Percentiles rank a stretch among this genome's conserved stretches.
Evolutionary conservation across 2,113 vertebrate genomes (phyloP).

Genomic region (Sander lucioperca): DNA sequence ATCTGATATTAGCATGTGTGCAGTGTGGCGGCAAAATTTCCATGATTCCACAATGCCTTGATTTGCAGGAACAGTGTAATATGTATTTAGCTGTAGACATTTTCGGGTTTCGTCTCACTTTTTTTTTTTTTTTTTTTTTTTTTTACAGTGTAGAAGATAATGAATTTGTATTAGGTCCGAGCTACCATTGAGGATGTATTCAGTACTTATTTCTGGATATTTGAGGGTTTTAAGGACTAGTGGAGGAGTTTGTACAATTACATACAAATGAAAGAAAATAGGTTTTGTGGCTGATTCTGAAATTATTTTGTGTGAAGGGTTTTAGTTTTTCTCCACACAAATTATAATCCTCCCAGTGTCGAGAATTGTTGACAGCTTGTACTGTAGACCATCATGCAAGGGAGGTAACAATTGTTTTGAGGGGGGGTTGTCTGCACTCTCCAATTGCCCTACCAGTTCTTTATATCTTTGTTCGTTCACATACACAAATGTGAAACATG

Average conservation of each 20-base stretch:
- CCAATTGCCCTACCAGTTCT: too few species aligned
- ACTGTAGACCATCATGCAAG: too few species aligned
- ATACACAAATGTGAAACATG: too few species aligned
- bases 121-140: neutral
- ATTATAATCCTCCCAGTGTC: too few species aligned
- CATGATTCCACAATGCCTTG: neutral
- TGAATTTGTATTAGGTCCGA: neutral
- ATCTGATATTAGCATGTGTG: slow-evolving; percentile 12
- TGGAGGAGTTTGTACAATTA: neutral
- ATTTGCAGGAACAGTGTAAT: neutral
- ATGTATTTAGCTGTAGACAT: neutral
- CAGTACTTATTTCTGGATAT: neutral
- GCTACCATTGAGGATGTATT: neutral
- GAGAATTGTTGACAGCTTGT: too few species aligned
- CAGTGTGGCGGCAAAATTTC: neutral
- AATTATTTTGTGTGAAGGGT: neutral
- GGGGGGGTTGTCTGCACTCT: too few species aligned
- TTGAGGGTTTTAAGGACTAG: neutral
- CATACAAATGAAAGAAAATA: neutral
- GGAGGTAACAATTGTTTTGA: too few species aligned
- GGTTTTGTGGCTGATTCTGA: neutral
- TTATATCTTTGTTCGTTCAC: too few species aligned
- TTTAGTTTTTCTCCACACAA: too few species aligned
- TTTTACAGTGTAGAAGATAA: neutral
- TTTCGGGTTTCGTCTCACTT: neutral